Percentiles rank a stretch among this genome's conserved stretches.
These are phyloP conservation scores for Apteryx mantelli DNA, from an alignment of 2,113 vertebrate species.

Conservation along the genomic window DNA sequence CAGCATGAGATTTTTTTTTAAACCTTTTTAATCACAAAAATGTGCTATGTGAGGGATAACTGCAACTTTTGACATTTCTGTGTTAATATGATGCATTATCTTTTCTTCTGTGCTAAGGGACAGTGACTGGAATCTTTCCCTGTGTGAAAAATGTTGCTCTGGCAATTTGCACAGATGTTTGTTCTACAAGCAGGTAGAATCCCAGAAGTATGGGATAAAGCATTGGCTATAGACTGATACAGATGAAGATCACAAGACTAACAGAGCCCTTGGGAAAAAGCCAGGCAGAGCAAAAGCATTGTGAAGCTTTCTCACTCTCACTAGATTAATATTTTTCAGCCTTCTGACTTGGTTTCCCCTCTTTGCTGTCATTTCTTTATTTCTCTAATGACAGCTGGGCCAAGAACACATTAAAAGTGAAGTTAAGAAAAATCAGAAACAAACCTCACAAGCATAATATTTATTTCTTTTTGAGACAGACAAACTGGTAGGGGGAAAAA, in stretches of 20 bases:
- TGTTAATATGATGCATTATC: not conserved
- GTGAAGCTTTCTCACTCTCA: not conserved
- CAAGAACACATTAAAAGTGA: not conserved
- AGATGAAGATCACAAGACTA: not conserved
- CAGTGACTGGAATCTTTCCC: not conserved
- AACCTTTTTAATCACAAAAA: not conserved
- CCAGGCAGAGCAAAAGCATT: rapidly evolving
- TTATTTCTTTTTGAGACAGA: not conserved
- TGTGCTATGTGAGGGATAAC: not conserved
- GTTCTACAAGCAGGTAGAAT: not conserved
- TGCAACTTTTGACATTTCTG: not conserved
- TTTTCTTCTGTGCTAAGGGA: not conserved
- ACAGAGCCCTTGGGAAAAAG: not conserved
- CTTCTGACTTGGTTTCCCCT: not conserved
- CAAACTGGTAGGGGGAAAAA: not conserved
- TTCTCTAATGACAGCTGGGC: not conserved
- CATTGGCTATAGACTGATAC: not conserved
- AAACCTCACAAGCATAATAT: not conserved
- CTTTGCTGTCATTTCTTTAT: not conserved
- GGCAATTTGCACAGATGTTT: not conserved
- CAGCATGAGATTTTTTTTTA: not conserved
- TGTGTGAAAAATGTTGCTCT: not conserved
- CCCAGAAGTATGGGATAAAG: not conserved
- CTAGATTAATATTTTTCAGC: not conserved
- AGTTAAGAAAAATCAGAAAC: not conserved